Base-by-base conservation (phyloP, 2,113 vertebrate genomes). In the Vimba vimba region DNA sequence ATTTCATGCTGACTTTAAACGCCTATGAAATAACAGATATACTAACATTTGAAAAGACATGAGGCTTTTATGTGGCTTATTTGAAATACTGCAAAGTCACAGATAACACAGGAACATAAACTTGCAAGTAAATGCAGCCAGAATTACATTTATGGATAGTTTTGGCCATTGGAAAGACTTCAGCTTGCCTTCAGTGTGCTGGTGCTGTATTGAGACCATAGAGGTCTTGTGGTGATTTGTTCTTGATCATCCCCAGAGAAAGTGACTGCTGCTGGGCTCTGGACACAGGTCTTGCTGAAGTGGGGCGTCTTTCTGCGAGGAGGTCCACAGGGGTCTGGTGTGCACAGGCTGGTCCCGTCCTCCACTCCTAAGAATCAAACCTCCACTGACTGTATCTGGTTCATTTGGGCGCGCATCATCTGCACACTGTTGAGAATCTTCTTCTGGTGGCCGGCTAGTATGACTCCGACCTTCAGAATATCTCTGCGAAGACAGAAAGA, bases 371-470 rank as follows among this genome's bases (percentile, higher is more conserved):
- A 85, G 27, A 59, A 83, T 98, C 96, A 99, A 91, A 99, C 98
- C 94, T 99, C 97, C 93, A 99, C 97, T 27, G 98, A 98, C 88
- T 98, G 98, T 86, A 99, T 97, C 94, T 99, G 98, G 93, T 97
- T 99, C 97, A 99, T 97, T 92, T 99, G 98, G 86, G 97, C 97
- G 89, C 97, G 95, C 98, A 99, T 99, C 94, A 97, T 95, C 95
- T 99, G 98, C 92, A 99, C 95, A 85, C 97, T 99, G 94, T 99
- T 99, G 86, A 98, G 94, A 85, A 99, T 99, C 92, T 99, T 99
- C 94, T 99, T 99, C 95, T 99, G 98, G 93, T 99, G 98, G 75
- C 98, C 98, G 1, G 97, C 98, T 90, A 99, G 91, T n/a, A 94
- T 98, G 88, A 99, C 98, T 60, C 97, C 97, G 0, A 98, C 95